Conservation (phyloP, 2,888 invertebrate species). For the Melieria picta region DNA sequence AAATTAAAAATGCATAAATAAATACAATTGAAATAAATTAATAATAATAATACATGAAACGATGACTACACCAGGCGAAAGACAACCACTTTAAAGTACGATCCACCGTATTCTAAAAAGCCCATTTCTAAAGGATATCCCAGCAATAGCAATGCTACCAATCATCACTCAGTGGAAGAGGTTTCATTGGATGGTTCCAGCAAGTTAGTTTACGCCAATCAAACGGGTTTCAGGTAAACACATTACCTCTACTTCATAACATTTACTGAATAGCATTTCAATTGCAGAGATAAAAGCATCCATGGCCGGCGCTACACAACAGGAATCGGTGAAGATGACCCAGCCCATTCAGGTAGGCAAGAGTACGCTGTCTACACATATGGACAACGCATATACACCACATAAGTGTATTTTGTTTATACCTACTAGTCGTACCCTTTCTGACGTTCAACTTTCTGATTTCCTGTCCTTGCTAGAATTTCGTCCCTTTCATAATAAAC, state of each 20-base stretch:
- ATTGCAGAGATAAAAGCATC: constrained; percentile 81
- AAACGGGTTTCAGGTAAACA: constrained; percentile 74
- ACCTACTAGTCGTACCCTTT: not conserved
- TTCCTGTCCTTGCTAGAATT: too few relatives aligned
- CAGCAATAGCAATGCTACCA: constrained; percentile 72
- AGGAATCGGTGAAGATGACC: constrained; percentile 81
- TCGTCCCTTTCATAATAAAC: too few relatives aligned
- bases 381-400: constrained; percentile 7
- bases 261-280: too few relatives aligned
- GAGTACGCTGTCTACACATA: not conserved
- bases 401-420: not conserved
- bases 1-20: constrained; percentile 13
- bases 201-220: constrained; percentile 85
- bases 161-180: constrained; percentile 82
- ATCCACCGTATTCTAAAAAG: constrained; percentile 87
- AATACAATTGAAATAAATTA: constrained; percentile 2
- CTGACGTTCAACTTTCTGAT: too few relatives aligned
- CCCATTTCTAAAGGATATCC: constrained; percentile 77
- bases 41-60: constrained; percentile 9
- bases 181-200: constrained; percentile 82
- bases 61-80: constrained; percentile 73
- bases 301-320: constrained; percentile 80
- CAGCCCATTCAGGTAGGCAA: constrained; percentile 76
- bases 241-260: not conserved
- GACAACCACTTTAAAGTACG: constrained; percentile 88